A percentile compares a stretch with the other conserved stretches of the same genome.
Conservation (phyloP, 2,113 vertebrate species). For the Gallinago media region DNA sequence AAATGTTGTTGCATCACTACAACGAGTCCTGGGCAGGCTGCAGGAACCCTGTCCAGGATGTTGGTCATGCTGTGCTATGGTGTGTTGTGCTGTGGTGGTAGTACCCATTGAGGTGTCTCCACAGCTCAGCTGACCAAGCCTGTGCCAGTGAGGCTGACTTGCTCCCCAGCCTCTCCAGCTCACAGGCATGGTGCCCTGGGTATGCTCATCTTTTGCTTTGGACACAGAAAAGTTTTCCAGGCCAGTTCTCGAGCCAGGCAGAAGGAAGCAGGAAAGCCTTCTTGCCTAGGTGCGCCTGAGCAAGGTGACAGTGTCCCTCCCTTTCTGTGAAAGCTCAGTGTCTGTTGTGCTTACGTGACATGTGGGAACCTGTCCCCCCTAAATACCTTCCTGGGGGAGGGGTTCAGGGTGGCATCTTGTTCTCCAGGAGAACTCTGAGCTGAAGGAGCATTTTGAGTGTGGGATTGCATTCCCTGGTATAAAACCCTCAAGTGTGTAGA, state of each 20-base stretch:
- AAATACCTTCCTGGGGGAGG: neutral
- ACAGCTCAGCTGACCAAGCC: neutral
- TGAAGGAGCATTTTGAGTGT: neutral
- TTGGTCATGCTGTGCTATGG: fast-evolving
- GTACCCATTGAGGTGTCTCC: neutral
- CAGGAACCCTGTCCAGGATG: neutral
- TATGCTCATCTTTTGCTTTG: fast-evolving
- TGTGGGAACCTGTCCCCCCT: neutral
- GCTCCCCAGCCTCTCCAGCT: neutral
- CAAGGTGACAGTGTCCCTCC: neutral
- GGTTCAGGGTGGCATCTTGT: neutral
- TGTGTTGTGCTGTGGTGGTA: neutral
- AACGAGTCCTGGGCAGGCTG: fast-evolving
- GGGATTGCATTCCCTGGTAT: neutral
- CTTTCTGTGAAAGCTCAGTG: neutral
- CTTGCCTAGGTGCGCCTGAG: fast-evolving
- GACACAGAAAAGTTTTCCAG: neutral
- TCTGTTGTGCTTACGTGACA: neutral
- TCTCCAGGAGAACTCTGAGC: neutral
- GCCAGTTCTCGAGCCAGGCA: neutral
- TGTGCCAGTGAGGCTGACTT: neutral
- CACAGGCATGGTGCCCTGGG: fast-evolving
- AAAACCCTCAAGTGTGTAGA: neutral
- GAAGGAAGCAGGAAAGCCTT: neutral
- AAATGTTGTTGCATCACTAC: neutral